Percentiles rank a stretch among this genome's conserved stretches.
phyloP scores from a whole-genome alignment of 2,797 vertebrate genomes.

The Parauchenoglanis punctatus region DNA sequence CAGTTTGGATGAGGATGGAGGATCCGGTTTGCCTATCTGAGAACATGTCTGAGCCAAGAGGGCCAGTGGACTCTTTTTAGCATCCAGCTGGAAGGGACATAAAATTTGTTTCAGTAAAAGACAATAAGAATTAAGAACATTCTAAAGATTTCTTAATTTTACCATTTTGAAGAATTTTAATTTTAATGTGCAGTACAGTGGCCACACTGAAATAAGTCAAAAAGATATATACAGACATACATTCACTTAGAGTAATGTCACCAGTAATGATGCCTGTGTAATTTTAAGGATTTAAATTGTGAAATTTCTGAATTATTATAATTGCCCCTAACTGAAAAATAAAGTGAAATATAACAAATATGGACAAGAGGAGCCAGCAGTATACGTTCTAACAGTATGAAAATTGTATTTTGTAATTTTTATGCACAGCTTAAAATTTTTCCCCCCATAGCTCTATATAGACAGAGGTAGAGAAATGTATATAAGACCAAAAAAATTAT shows the following conservation, averaged over 20 bases:
- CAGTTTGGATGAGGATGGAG: slow-evolving; percentile 91
- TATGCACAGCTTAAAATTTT: background rate
- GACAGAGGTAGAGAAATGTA: background rate
- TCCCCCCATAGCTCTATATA: too few relatives aligned
- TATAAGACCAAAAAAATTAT: background rate
- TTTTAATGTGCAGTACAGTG: background rate
- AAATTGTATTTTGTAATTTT: background rate
- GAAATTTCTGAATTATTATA: too few relatives aligned
- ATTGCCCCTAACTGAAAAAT: background rate
- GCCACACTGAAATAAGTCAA: background rate
- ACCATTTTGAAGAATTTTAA: too few relatives aligned
- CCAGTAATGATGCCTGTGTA: background rate
- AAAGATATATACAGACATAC: background rate
- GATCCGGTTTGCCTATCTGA: slow-evolving; percentile 96
- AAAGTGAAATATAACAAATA: background rate
- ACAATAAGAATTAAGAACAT: background rate
- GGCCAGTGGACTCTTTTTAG: slow-evolving; percentile 96
- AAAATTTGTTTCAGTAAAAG: background rate
- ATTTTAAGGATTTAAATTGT: background rate
- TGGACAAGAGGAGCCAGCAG: background rate
- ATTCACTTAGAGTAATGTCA: background rate
- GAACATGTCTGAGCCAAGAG: slow-evolving; percentile 97
- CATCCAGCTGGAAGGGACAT: slow-evolving; percentile 85
- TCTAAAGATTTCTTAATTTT: background rate
- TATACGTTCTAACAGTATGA: background rate